Evolutionary conservation across 2,797 vertebrate species (phyloP).

Genomic region (Alosa sapidissima): DNA sequence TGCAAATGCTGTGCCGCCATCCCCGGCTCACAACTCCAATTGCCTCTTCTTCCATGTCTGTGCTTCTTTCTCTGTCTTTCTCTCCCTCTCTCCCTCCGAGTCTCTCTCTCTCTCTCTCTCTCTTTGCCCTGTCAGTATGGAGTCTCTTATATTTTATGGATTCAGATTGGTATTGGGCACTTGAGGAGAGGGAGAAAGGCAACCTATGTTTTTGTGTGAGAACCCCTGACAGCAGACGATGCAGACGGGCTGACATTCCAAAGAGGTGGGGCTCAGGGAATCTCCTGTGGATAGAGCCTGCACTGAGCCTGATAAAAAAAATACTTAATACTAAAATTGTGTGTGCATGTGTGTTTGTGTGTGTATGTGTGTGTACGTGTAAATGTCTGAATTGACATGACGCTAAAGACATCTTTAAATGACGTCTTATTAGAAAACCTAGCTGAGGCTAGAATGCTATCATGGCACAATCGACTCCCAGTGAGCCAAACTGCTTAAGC

Average conservation of each 20-base stretch:
- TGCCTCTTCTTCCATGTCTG: slow-evolving; percentile 65
- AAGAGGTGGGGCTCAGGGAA: slow-evolving; percentile 57
- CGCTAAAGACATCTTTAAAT: not conserved
- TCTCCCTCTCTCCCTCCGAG: slow-evolving; percentile 19
- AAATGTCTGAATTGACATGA: not conserved
- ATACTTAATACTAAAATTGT: not conserved
- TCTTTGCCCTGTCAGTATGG: slow-evolving; percentile 30
- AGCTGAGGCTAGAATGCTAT: slow-evolving; percentile 17
- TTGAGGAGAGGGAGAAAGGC: slow-evolving; percentile 14
- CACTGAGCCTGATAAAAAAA: slow-evolving; percentile 58
- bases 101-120: slow-evolving; percentile 28
- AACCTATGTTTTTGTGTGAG: slow-evolving; percentile 20
- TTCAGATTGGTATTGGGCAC: slow-evolving; percentile 14
- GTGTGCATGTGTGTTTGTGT: not conserved
- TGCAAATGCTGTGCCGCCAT: slow-evolving; percentile 77
- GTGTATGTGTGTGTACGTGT: not conserved
- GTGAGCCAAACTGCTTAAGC: not conserved
- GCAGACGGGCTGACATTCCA: slow-evolving; percentile 53
- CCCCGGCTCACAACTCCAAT: slow-evolving; percentile 73
- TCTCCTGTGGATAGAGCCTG: slow-evolving; percentile 56
- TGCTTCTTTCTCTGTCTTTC: slow-evolving; percentile 40
- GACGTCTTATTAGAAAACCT: slow-evolving; percentile 31
- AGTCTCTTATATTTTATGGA: slow-evolving; percentile 22
- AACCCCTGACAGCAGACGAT: not conserved
- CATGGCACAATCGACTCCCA: not conserved